These are phyloP conservation scores for Aphodius granarius DNA, from an alignment of 2,888 invertebrate genomes.

Conservation along the genomic window DNA sequence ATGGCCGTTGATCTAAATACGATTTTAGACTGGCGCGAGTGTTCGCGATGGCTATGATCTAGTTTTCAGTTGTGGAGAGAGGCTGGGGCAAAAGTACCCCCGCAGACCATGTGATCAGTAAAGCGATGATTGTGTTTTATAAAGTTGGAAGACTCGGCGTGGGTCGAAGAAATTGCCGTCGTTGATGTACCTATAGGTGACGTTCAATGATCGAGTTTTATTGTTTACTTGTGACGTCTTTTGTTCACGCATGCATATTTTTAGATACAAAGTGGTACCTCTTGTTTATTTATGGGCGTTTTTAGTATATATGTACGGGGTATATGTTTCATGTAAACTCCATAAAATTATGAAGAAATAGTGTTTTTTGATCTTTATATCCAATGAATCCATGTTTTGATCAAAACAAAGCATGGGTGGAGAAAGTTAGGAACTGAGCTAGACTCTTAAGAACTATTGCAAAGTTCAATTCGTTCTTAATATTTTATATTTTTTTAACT, in stretches of 20 bases:
- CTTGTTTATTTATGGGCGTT: no score
- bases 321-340: no score
- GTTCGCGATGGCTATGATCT: neutral
- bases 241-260: constrained; percentile 2
- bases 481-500: no score
- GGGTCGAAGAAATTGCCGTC: neutral
- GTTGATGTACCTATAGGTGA: neutral
- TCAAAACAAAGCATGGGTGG: no score
- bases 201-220: neutral
- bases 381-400: no score
- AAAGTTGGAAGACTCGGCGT: constrained; percentile 5
- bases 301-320: no score
- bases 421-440: no score
- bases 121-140: neutral
- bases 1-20: neutral
- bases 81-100: neutral
- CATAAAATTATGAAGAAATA: no score
- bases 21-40: neutral
- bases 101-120: neutral
- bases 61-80: neutral
- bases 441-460: no score
- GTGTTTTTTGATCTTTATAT: no score
- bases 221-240: constrained; percentile 11
- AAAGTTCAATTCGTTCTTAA: no score
- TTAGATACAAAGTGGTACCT: neutral